Evolutionary conservation across 1,140 invertebrate genomes (phyloP), one percentile per base, ranked within the genome.

Genomic region (Hermetia illucens): DNA sequence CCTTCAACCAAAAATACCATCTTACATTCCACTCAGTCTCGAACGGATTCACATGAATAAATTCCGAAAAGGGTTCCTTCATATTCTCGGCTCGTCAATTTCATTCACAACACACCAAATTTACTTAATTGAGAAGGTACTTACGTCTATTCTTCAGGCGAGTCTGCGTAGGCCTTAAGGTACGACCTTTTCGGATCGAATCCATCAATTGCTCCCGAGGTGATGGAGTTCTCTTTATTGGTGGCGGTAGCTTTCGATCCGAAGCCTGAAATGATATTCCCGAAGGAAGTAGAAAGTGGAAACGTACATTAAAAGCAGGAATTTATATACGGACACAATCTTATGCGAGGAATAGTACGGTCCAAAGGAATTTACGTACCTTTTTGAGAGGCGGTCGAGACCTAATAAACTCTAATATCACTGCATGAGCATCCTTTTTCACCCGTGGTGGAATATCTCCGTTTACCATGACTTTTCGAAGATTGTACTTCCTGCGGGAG

Each of bases 401-500:
- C 54, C 91, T 71, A 52, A 97, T 96, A 65, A 95, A 96, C 58
- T 97, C 90, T 45, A 96, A 71, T 55, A 97, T 95, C 55, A 94
- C 75, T 30, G 83, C 85, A 57, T 93, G 89, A 6, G 91, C 89
- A 66, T 95, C 89, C 66, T 92, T 92, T 56, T 86, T 90, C 18
- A 89, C 77, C 56, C 81, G 69, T 17, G 71, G 77, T 31, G 85
- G 84, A 54, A 90, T 77, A 58, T 79, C 75, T 22, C 82, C 83
- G 58, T 90, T 82, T 1, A 87, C 70, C 75, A 76, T 76, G 41
- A 77, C 80, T 63, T 85, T 84, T 48, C 75, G 73, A 37, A 84
- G 64, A 50, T 81, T 85, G 65, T 90, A 95, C 48, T 58, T 59
- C n/a, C n/a, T n/a, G 56, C 58, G 59, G 22, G 8, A 40, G 19